Base-by-base conservation (phyloP, 2,113 vertebrate species). In the Paramormyrops kingsleyae region DNA sequence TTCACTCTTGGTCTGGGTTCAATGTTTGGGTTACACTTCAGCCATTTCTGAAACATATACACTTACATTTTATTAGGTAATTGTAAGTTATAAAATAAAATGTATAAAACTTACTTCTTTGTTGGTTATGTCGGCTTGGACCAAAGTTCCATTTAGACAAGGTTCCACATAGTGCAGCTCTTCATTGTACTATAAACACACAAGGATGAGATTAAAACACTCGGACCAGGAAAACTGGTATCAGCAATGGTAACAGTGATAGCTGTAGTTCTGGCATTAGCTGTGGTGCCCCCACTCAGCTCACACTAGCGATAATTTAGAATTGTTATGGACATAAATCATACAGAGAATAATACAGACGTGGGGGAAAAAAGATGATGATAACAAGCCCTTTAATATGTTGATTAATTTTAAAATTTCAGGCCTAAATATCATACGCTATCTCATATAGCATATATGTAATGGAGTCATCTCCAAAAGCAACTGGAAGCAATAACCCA, bases 41-140 rank as follows among this genome's bases (percentile, higher is more conserved):
- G 3, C 8, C 8, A 15, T 42, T 46, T 53, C 39, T 27, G 52
- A 53, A 35, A 56, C 42, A 53, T 44, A 47, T 46, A 47, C 80
- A 8, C 44, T 19, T 46, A 5, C 44, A 84, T 77, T 77, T 7
- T 17, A 77, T 77, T 77, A 39, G 70, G 15, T 77, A 77, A 17
- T 5, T 9, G 12, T n/a, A 70, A 88, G 53, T 62, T 31, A 62
- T 27, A 42, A 31, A 35, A 15, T 2, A 49, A 19, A 50, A 35
- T 1, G 0, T 70, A 39, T 10, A 62, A 62, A 88, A 94, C 97
- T 96, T 95, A 99, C 99, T 96, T 99, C 97, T 96, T 99, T 99
- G 95, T 99, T 99, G 92, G 97, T 97, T 93, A 98, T 95, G 90
- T 99, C 98, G 2, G 99, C 99, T 95, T 99, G 99, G 90, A 99